Conservation (phyloP, 30 jellyfish, hydroid and myxozoan species). For the Hydractinia symbiolongicarpus region DNA sequence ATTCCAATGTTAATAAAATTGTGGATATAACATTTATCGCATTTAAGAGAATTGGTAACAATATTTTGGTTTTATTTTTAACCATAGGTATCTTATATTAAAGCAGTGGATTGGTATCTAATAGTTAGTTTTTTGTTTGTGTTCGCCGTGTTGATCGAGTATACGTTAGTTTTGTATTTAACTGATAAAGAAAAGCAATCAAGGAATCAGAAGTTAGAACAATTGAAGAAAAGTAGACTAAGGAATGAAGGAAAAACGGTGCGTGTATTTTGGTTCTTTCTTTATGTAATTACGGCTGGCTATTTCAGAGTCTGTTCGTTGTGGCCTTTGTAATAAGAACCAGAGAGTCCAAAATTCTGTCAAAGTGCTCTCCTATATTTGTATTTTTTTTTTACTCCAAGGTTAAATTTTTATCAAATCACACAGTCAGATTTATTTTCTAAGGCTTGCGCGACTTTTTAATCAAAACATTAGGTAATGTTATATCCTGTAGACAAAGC, state of each 20-base stretch:
- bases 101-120: constrained; percentile 95
- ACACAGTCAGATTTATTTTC: too few relatives aligned
- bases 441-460: too few relatives aligned
- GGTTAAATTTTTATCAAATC: too few relatives aligned
- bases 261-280: neutral
- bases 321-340: too few relatives aligned
- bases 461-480: too few relatives aligned
- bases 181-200: constrained; percentile 81
- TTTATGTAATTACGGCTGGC: too few relatives aligned
- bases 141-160: constrained; percentile 87
- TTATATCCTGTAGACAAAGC: too few relatives aligned
- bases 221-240: neutral
- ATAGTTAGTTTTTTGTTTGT: constrained; percentile 86
- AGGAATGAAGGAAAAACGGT: constrained; percentile 20
- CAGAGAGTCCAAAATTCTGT: too few relatives aligned
- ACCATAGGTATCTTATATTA: constrained; percentile 80
- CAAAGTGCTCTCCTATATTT: too few relatives aligned
- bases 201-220: neutral
- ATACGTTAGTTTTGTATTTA: constrained; percentile 69
- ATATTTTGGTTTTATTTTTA: neutral
- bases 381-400: too few relatives aligned
- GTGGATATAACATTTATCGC: neutral
- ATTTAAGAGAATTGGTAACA: neutral
- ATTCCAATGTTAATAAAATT: too few relatives aligned
- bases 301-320: too few relatives aligned